These are phyloP conservation scores for Philereme transversata DNA, from an alignment of 2,888 invertebrate species.

Conservation along the genomic window DNA sequence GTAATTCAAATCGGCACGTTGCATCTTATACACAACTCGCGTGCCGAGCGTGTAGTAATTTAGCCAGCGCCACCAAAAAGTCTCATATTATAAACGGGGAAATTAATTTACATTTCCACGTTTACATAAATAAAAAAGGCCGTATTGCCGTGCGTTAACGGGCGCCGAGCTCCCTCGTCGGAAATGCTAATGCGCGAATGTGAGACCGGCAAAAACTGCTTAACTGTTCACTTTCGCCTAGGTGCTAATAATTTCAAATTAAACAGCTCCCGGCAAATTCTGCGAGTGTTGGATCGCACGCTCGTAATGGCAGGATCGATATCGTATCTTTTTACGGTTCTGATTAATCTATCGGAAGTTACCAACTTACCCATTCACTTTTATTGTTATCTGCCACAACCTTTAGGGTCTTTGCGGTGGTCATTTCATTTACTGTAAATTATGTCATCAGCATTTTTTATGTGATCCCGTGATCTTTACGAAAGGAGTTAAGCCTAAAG, in stretches of 20 bases:
- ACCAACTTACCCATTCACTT: conserved; percentile 43
- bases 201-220: conserved; percentile 62
- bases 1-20: conserved; percentile 35
- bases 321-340: conserved; percentile 42
- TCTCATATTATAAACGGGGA: conserved; percentile 65
- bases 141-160: conserved; percentile 59
- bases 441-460: conserved; percentile 32
- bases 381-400: conserved; percentile 39
- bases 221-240: conserved; percentile 52
- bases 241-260: conserved; percentile 66
- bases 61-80: conserved; percentile 57
- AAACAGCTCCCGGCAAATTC: conserved; percentile 38
- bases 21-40: conserved; percentile 36
- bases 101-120: conserved; percentile 75
- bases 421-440: conserved; percentile 35
- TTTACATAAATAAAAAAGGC: conserved; percentile 68
- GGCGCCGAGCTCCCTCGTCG: conserved; percentile 47
- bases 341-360: conserved; percentile 45
- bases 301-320: conserved; percentile 41
- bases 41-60: conserved; percentile 47
- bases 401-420: conserved; percentile 36
- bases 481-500: conserved; percentile 5
- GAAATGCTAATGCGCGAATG: conserved; percentile 67
- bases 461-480: conserved; percentile 9
- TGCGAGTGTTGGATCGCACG: conserved; percentile 39